Evolutionary conservation across 2,888 invertebrate species (phyloP).

Genomic region (Megalurothrips usitatus): DNA sequence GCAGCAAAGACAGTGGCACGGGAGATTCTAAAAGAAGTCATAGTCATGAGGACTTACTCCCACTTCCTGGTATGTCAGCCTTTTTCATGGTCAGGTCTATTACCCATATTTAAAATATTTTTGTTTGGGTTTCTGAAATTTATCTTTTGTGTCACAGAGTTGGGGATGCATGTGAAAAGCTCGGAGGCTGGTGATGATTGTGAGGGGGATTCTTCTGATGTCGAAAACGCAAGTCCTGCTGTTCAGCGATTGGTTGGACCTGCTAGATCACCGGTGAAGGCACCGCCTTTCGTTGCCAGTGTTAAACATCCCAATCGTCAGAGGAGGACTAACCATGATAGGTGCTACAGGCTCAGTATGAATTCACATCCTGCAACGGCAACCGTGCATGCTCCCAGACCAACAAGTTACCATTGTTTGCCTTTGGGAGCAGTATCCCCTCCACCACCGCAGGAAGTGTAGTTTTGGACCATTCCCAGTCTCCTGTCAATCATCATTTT

Average conservation of each 20-base stretch:
- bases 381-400: neutral
- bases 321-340: constrained; percentile 4
- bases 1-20: constrained; percentile 71
- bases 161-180: neutral
- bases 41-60: constrained; percentile 52
- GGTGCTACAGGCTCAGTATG: constrained; percentile 13
- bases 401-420: constrained; percentile 9
- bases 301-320: constrained; percentile 7
- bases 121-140: neutral
- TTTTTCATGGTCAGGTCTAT: neutral
- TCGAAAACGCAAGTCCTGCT: neutral
- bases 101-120: neutral
- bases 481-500: neutral
- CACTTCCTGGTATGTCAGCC: constrained; percentile 33
- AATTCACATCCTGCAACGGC: neutral
- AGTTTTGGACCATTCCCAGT: neutral
- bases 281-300: neutral
- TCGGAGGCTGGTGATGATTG: neutral
- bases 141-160: neutral
- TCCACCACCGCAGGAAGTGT: constrained; percentile 5
- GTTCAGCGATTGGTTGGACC: neutral
- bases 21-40: constrained; percentile 73
- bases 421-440: neutral
- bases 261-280: neutral
- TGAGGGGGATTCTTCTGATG: neutral